phyloP scores from a whole-genome alignment of 2,888 invertebrate genomes.

The Ectobius pallidus region DNA sequence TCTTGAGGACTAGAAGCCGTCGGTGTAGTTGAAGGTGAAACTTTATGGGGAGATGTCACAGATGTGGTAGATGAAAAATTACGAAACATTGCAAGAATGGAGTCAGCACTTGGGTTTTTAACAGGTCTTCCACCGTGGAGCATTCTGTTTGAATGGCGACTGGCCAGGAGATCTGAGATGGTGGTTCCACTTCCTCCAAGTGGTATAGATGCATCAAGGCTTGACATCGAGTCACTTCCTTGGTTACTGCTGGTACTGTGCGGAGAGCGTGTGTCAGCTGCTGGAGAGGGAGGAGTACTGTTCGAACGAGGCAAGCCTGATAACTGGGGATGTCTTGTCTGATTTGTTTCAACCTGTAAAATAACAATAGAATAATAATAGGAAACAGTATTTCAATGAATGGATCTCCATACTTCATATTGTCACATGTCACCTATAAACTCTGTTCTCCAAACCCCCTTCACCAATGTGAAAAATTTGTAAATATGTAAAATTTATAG shows the following conservation, averaged over 20 bases:
- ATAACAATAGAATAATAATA: no score
- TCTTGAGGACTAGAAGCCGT: slow-evolving; percentile 78
- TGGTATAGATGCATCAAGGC: slow-evolving; percentile 61
- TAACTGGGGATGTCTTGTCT: slow-evolving; percentile 46
- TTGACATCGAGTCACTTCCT: slow-evolving; percentile 78
- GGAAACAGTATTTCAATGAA: no score
- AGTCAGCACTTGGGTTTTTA: slow-evolving; percentile 72
- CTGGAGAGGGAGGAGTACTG: slow-evolving; percentile 66
- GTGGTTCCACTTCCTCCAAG: slow-evolving; percentile 4
- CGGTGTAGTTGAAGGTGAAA: slow-evolving; percentile 73
- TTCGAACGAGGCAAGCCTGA: slow-evolving; percentile 27
- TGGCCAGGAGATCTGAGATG: slow-evolving; percentile 12
- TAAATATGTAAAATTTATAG: no score
- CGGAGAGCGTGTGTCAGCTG: slow-evolving; percentile 65
- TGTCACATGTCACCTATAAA: no score
- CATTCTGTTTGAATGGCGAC: slow-evolving; percentile 34
- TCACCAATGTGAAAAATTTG: no score
- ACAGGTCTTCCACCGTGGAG: slow-evolving; percentile 48
- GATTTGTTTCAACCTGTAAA: slow-evolving; percentile 24
- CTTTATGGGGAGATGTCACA: slow-evolving; percentile 53
- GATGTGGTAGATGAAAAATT: slow-evolving; percentile 69
- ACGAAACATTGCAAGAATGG: slow-evolving; percentile 78
- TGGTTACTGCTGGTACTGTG: slow-evolving; percentile 74
- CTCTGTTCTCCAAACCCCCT: no score
- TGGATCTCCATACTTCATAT: no score